A percentile compares a stretch with the other conserved stretches of the same genome.
Evolutionary conservation across 2,113 vertebrate species (phyloP).

Genomic region (Zosterops lateralis): DNA sequence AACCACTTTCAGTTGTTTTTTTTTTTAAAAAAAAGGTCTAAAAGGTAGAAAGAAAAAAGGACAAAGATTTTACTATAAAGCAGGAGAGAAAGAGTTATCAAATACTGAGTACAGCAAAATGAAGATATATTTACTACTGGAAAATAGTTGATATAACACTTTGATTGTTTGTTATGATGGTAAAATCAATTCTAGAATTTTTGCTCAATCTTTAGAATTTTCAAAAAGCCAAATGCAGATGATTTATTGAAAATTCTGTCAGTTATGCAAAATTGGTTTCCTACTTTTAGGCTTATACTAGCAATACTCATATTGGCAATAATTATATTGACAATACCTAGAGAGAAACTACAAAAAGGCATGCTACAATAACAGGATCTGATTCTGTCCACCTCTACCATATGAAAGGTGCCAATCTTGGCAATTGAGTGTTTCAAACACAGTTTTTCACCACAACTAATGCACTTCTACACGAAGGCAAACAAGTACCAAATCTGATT

Average conservation of each 20-base stretch:
- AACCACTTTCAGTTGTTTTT: not conserved
- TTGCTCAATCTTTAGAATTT: not conserved
- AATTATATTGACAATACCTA: not conserved
- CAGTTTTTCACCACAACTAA: not conserved
- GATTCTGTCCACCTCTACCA: not conserved
- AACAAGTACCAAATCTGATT: not conserved
- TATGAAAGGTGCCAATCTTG: rapidly evolving
- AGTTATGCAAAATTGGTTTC: not conserved
- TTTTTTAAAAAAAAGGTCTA: too few relatives aligned
- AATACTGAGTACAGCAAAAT: not conserved
- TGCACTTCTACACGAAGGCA: not conserved
- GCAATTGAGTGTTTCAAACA: not conserved
- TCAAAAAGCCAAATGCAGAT: not conserved
- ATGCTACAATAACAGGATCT: rapidly evolving
- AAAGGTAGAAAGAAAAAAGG: rapidly evolving
- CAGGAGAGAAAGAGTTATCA: not conserved
- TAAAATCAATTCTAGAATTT: not conserved
- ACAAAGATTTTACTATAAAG: not conserved
- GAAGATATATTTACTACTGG: not conserved
- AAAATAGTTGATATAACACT: not conserved
- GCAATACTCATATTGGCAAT: not conserved
- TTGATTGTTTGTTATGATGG: not conserved
- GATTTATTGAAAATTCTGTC: not conserved
- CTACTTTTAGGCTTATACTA: not conserved
- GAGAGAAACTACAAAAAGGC: not conserved